Conservation (phyloP, 2,888 invertebrate species). For the Psylliodes chrysocephalus region DNA sequence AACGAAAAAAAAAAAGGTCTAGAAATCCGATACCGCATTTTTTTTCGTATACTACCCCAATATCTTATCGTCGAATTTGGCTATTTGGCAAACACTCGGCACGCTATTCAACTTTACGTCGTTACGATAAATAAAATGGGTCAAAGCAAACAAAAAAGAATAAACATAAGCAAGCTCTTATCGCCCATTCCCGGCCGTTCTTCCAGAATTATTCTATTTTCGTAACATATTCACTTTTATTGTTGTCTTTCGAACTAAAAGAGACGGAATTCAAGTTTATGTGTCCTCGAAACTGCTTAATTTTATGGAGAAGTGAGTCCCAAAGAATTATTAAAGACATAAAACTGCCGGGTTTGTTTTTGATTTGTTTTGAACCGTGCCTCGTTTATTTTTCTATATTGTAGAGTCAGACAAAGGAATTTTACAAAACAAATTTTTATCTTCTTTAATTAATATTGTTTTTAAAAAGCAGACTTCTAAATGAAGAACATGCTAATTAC, state of each 20-base stretch:
- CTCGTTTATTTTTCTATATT: too few relatives aligned
- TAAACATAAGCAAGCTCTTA: conserved; percentile 40
- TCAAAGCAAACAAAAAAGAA: conserved; percentile 40
- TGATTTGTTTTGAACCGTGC: too few relatives aligned
- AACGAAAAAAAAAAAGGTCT: conserved; percentile 2
- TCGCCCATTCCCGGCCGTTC: conserved; percentile 30
- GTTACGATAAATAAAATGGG: conserved; percentile 41
- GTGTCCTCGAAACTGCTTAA: conserved; percentile 6
- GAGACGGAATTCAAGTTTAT: conserved; percentile 9
- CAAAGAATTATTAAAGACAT: not conserved
- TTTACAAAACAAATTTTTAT: too few relatives aligned
- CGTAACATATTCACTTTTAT: conserved; percentile 30
- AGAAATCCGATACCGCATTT: conserved; percentile 16
- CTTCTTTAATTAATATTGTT: too few relatives aligned
- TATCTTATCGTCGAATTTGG: conserved; percentile 40
- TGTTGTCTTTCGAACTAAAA: conserved; percentile 14
- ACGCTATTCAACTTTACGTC: conserved; percentile 40
- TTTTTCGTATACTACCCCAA: conserved; percentile 35
- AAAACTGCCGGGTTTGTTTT: not conserved
- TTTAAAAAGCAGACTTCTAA: too few relatives aligned
- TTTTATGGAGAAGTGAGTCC: not conserved
- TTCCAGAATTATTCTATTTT: conserved; percentile 32
- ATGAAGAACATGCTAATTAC: too few relatives aligned
- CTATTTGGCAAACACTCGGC: conserved; percentile 44
- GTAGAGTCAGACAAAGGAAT: too few relatives aligned